These are phyloP conservation scores for Horisme vitalbata DNA, from an alignment of 2,888 invertebrate genomes.

Conservation along the genomic window DNA sequence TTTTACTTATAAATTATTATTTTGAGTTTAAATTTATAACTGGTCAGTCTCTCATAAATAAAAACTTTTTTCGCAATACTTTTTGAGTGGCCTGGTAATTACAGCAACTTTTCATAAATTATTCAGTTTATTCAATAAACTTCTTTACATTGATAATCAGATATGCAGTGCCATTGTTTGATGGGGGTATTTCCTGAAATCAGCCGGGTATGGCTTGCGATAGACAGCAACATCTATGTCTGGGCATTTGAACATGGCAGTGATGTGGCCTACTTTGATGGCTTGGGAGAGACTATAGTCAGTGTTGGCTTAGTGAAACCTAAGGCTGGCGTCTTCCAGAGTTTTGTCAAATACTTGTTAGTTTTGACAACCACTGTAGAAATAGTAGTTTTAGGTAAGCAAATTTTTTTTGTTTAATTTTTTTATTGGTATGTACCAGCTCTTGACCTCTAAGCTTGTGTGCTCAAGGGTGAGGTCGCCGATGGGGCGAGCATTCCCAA, in stretches of 20 bases:
- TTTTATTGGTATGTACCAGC: no score
- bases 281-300: slow-evolving; percentile 95
- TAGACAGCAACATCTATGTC: slow-evolving; percentile 98
- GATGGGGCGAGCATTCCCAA: no score
- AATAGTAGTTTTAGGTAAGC: slow-evolving; percentile 93
- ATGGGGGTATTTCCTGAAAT: slow-evolving; percentile 99
- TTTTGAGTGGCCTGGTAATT: no score
- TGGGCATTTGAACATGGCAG: slow-evolving; percentile 98
- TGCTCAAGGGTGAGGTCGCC: no score
- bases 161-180: slow-evolving; percentile 97
- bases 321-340: slow-evolving; percentile 93
- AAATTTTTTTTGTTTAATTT: no score
- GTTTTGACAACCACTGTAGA: slow-evolving; percentile 97
- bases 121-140: background rate
- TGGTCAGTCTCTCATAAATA: no score
- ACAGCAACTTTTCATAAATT: background rate
- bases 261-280: slow-evolving; percentile 98
- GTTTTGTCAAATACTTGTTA: slow-evolving; percentile 94
- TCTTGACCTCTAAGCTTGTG: no score
- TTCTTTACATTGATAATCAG: slow-evolving; percentile 73
- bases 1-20: no score
- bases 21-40: no score
- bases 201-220: slow-evolving; percentile 97
- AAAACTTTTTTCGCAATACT: no score
- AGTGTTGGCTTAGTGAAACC: slow-evolving; percentile 96